Conservation (phyloP, 2,113 vertebrate species). For the Athene noctua region DNA sequence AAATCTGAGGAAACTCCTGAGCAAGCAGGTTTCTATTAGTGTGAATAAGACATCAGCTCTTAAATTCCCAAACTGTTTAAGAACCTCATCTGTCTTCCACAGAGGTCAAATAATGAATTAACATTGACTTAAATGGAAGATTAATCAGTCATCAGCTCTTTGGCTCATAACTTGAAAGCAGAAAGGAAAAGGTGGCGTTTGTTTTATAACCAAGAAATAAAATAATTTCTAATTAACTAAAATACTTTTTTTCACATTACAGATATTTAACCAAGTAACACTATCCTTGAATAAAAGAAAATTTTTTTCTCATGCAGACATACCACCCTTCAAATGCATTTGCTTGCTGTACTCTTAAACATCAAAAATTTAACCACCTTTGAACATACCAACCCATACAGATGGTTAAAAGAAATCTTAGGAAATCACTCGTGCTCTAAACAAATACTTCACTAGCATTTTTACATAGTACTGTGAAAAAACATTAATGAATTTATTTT, state of each 20-base stretch:
- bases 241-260: not conserved
- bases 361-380: not conserved
- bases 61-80: not conserved
- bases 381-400: not conserved
- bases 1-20: not conserved
- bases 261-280: not conserved
- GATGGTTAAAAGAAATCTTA: not conserved
- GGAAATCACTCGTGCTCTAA: not conserved
- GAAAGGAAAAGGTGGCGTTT: not conserved
- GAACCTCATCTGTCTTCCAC: not conserved
- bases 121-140: not conserved
- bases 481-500: not conserved
- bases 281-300: not conserved
- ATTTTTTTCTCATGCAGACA: not conserved
- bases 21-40: not conserved
- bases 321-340: accelerated
- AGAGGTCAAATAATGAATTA: not conserved
- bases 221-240: not conserved
- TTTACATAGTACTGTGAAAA: not conserved
- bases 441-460: not conserved
- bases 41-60: not conserved
- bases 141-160: not conserved
- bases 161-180: not conserved
- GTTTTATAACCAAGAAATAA: not conserved
- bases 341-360: not conserved